Evolutionary conservation across 1,140 invertebrate species (phyloP), one percentile per base, ranked within the genome.

Genomic region (Drosophila fuyamai): DNA sequence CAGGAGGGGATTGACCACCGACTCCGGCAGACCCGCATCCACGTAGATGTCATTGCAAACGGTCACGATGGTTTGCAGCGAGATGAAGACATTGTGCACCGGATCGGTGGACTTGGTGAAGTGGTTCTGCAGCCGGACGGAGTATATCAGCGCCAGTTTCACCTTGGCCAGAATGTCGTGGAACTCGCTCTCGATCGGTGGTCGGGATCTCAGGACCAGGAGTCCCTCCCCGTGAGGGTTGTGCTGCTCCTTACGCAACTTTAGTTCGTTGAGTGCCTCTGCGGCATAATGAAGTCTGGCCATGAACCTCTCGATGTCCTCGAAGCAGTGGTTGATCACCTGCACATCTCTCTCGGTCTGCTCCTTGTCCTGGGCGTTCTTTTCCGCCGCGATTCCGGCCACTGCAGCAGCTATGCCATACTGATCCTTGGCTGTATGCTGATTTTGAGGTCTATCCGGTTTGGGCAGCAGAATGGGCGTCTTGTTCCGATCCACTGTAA

Each of bases 291-390:
- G 84, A 6, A 92, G 63, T n/a, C 91, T 66, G 1, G 81, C 84
- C 41, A 92, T 90, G 16, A 92, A 92, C 0, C 88, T 58, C 57
- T 92, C 91, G 1, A 92, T 79, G 43, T 92, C 91, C 66, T 92
- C 91, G 50, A 92, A 92, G 12, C 91, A 92, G 41, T 92, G 91
- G 47, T 92, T 92, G 6, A 92, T 53, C 12, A 92, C 91, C 44
- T 89, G 76, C 0, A 91, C 85, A 66, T 90, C 91, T 0, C 82
- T 60, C n/a, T 90, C 81, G 1, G 67, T 81, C 57, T 92, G 90
- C 55, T 91, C 90, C 6, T 73, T 75, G 55, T 92, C 90, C 16
- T 78, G 67, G 6, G 79, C 83, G 23, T 89, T 90, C 61, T 90
- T 92, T 47, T 92, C 83, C 10, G 78, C 84, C 6, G 90, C 90